Evolutionary conservation across 1,140 invertebrate genomes (phyloP).

Genomic region (Ganaspis sp.): DNA sequence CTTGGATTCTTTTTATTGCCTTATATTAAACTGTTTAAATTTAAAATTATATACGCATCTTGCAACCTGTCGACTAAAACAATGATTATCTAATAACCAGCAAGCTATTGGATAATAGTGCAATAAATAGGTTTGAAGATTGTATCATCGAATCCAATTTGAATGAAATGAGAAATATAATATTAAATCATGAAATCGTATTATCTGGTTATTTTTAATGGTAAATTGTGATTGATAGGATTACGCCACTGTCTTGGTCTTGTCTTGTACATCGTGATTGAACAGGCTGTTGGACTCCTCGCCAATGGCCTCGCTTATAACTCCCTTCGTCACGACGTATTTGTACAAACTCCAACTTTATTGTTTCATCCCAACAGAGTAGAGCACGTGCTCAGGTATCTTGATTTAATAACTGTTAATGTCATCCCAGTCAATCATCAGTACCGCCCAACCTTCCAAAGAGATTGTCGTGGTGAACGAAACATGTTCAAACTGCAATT

Average conservation of each 20-base stretch:
- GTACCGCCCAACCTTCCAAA: conserved; percentile 17
- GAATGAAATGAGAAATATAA: neutral
- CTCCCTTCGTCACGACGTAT: conserved; percentile 56
- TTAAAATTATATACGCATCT: no score
- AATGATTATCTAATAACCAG: no score
- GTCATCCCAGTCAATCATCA: conserved; percentile 54
- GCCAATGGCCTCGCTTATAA: conserved; percentile 36
- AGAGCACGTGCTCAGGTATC: conserved; percentile 47
- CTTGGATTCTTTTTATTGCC: no score
- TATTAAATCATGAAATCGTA: neutral
- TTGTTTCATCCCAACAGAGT: conserved; percentile 47
- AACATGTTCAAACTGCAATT: neutral
- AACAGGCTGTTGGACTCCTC: conserved; percentile 36
- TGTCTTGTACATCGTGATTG: conserved; percentile 61
- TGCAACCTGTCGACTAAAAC: no score
- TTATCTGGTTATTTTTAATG: neutral
- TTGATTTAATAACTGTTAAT: conserved; percentile 69
- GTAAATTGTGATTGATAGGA: neutral
- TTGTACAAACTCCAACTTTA: conserved; percentile 55
- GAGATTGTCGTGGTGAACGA: conserved; percentile 26
- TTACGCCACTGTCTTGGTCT: conserved; percentile 55
- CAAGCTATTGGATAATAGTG: no score
- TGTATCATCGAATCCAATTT: no score
- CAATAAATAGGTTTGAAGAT: no score
- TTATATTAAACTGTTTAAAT: no score